Conservation (phyloP, 2,888 invertebrate species). For the Hedya salicella region DNA sequence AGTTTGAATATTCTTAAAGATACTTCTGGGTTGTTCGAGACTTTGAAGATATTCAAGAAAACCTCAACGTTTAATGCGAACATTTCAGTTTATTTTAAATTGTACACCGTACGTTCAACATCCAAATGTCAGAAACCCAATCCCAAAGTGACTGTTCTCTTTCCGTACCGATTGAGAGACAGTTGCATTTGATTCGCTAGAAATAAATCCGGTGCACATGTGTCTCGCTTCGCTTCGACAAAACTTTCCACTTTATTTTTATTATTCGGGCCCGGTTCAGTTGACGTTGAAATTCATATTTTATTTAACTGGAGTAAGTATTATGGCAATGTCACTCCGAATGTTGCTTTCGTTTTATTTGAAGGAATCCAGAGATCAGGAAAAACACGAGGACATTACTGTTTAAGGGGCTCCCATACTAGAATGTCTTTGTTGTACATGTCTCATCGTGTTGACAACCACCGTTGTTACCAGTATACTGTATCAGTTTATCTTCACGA, state of each 20-base stretch:
- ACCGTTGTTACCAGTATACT: too few species aligned
- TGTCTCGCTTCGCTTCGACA: slow-evolving; percentile 10
- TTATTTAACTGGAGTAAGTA: not conserved
- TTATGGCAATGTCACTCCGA: not conserved
- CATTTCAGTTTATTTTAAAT: not conserved
- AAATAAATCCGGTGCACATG: slow-evolving; percentile 24
- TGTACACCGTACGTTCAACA: slow-evolving; percentile 1
- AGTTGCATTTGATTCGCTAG: slow-evolving; percentile 15
- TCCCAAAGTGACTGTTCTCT: not conserved
- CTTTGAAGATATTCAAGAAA: too few species aligned
- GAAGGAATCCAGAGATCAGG: not conserved
- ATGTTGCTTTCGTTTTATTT: not conserved
- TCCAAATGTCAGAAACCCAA: slow-evolving; percentile 9
- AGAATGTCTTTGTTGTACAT: too few species aligned
- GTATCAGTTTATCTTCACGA: too few species aligned
- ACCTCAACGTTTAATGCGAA: not conserved
- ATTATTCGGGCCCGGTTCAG: not conserved
- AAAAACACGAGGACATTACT: not conserved
- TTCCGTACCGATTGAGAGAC: not conserved
- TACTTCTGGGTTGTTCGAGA: too few species aligned
- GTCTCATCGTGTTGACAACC: too few species aligned
- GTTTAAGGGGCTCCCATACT: too few species aligned
- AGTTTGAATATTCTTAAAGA: too few species aligned
- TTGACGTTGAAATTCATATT: not conserved
- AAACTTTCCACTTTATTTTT: slow-evolving; percentile 23